Conservation (phyloP, 1,140 invertebrate genomes). For the Scaptodrosophila lebanonensis region DNA sequence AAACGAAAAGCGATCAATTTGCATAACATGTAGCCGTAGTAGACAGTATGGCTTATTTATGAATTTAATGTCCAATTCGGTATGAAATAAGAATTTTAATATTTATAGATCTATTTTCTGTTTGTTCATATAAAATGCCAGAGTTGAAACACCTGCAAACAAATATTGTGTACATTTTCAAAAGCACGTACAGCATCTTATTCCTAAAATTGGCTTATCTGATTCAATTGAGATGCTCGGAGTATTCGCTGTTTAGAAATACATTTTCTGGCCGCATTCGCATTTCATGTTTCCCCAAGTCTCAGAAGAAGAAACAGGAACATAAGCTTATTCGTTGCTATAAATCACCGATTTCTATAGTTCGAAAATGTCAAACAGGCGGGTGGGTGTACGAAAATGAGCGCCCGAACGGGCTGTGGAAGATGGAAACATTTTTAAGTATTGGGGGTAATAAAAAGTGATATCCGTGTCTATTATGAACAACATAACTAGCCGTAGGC, state of each 20-base stretch:
- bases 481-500: constrained; percentile 36
- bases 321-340: too few species aligned
- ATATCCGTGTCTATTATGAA: neutral
- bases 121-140: constrained; percentile 50
- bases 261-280: too few species aligned
- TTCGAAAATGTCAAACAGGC: constrained; percentile 28
- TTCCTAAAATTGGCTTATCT: constrained; percentile 14
- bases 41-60: constrained; percentile 55
- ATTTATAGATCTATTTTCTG: constrained; percentile 53
- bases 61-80: constrained; percentile 31
- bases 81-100: constrained; percentile 42
- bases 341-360: constrained; percentile 16
- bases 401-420: constrained; percentile 13
- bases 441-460: constrained; percentile 4
- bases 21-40: constrained; percentile 53
- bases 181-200: constrained; percentile 23
- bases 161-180: constrained; percentile 26
- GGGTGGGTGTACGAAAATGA: constrained; percentile 40
- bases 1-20: constrained; percentile 35
- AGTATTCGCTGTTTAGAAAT: too few species aligned
- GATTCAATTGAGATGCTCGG: constrained; percentile 9
- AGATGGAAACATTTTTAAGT: constrained; percentile 2
- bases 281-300: too few species aligned
- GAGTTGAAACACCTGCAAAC: constrained; percentile 45
- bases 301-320: too few species aligned